A percentile compares a stretch with the other conserved stretches of the same genome.
Evolutionary conservation across 1,140 invertebrate genomes (phyloP).

Genomic region (Polyergus mexicanus): DNA sequence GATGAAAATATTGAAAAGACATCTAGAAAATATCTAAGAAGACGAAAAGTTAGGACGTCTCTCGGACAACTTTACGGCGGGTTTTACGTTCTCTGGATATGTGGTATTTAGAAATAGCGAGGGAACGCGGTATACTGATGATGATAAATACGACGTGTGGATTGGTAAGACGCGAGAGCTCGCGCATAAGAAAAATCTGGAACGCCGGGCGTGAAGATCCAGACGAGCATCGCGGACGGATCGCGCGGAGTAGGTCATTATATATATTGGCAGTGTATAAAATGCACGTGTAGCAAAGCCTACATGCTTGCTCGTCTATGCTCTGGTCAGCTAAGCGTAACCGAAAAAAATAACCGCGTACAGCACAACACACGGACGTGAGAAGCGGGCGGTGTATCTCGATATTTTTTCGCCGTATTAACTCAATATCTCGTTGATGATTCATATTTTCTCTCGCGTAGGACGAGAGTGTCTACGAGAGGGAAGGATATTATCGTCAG

Average conservation of each 20-base stretch:
- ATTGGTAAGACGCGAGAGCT: slow-evolving; percentile 64
- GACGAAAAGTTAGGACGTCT: not conserved
- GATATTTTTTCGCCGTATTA: slow-evolving; percentile 24
- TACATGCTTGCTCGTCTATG: slow-evolving; percentile 83
- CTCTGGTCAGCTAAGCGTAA: slow-evolving; percentile 80
- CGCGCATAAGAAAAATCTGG: slow-evolving; percentile 74
- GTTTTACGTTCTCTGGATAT: not conserved
- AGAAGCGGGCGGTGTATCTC: slow-evolving; percentile 9
- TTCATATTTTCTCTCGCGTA: slow-evolving; percentile 51
- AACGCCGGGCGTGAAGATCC: slow-evolving; percentile 76
- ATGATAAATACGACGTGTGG: not conserved
- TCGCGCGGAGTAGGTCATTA: slow-evolving; percentile 81
- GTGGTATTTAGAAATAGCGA: slow-evolving; percentile 19
- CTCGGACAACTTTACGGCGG: not conserved
- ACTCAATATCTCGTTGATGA: slow-evolving; percentile 30
- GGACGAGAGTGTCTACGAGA: not conserved
- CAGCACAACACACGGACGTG: slow-evolving; percentile 22
- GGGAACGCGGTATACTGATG: not conserved
- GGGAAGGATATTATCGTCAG: not conserved
- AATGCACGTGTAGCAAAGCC: slow-evolving; percentile 81
- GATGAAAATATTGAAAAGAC: not conserved
- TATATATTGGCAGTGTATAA: slow-evolving; percentile 80
- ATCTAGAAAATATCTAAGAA: not conserved
- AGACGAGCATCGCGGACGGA: slow-evolving; percentile 73
- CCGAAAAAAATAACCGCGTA: slow-evolving; percentile 69